Conservation (phyloP, 2,113 vertebrate genomes). For the Corythornis cristatus region DNA sequence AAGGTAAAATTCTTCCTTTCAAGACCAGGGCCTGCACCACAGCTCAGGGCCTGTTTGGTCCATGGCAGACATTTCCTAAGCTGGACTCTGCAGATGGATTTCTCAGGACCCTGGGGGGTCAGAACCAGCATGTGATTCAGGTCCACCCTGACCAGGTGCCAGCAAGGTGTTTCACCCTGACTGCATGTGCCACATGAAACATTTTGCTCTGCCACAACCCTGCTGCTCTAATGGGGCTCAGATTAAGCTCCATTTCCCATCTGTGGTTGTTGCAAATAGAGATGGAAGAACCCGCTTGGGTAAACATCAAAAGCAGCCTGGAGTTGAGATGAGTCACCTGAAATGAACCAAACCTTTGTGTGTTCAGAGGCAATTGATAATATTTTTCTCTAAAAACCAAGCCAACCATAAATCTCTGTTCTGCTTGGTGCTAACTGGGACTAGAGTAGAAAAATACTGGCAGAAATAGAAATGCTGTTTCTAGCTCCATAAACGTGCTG, state of each 20-base stretch:
- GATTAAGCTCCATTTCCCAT: background rate
- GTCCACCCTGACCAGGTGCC: background rate
- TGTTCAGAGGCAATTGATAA: background rate
- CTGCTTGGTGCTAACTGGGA: background rate
- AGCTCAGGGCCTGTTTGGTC: background rate
- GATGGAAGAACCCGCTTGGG: background rate
- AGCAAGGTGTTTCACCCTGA: rapidly evolving
- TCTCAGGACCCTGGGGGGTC: background rate
- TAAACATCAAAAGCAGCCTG: conserved; percentile 17
- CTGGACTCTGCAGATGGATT: background rate
- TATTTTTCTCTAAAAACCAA: background rate
- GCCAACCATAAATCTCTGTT: background rate
- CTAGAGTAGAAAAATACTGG: background rate
- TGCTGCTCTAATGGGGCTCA: background rate
- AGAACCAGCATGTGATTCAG: background rate
- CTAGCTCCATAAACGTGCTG: background rate
- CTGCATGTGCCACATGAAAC: background rate
- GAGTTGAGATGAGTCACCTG: background rate
- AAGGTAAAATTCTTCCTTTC: background rate
- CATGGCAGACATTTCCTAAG: background rate
- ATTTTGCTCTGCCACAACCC: background rate
- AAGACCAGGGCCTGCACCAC: background rate
- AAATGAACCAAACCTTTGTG: background rate
- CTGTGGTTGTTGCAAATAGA: background rate
- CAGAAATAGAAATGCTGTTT: background rate